Conservation (phyloP, 2,113 vertebrate genomes). For the Athene noctua region DNA sequence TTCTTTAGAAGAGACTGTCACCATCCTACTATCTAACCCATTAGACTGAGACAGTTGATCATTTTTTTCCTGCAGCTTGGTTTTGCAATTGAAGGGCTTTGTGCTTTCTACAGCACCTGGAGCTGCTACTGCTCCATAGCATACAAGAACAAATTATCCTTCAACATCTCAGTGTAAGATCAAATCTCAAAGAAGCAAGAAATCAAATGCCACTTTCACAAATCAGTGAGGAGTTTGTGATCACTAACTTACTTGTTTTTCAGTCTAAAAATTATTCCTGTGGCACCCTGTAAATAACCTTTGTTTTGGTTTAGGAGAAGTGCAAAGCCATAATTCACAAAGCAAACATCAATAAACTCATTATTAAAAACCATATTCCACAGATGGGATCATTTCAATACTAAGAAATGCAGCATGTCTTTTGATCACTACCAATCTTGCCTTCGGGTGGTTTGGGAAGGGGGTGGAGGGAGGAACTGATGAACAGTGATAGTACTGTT, state of each 20-base stretch:
- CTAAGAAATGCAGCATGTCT: not conserved
- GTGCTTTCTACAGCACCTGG: not conserved
- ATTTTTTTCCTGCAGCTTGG: not conserved
- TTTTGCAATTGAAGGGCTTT: not conserved
- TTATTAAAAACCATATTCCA: constrained; percentile 31
- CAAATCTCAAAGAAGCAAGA: not conserved
- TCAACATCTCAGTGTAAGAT: not conserved
- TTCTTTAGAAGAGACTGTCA: not conserved
- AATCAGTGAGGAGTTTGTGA: not conserved
- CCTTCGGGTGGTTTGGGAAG: constrained; percentile 10
- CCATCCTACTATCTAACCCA: not conserved
- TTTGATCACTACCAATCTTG: constrained; percentile 33
- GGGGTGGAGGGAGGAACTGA: not conserved
- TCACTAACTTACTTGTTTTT: not conserved
- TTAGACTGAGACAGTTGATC: not conserved
- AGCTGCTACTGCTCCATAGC: not conserved
- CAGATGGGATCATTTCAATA: not conserved
- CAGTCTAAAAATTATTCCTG: not conserved
- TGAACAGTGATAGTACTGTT: not conserved
- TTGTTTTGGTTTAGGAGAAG: constrained; percentile 13
- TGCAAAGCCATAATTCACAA: not conserved
- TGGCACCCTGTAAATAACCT: not conserved
- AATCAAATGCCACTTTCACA: not conserved
- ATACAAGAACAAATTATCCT: not conserved
- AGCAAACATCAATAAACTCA: constrained; percentile 13